A percentile compares a stretch with the other conserved stretches of the same genome.
Conservation (phyloP, 1,140 invertebrate species). For the Aethina tumida region DNA sequence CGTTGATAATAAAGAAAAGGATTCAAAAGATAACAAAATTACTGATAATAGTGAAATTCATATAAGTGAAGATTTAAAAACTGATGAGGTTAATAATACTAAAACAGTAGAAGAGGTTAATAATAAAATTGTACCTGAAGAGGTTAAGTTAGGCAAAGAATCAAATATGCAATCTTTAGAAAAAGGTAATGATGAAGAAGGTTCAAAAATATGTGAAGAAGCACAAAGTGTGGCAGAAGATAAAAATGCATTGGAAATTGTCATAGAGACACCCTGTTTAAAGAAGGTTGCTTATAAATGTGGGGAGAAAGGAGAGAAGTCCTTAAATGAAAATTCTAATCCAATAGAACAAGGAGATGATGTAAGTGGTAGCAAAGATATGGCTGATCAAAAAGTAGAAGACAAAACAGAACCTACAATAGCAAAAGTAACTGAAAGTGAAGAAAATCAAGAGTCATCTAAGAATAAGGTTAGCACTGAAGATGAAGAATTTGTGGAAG, state of each 20-base stretch:
- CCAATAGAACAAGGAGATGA: too few species aligned
- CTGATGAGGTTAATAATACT: background rate
- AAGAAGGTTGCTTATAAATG: slow-evolving; percentile 20
- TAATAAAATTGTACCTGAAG: background rate
- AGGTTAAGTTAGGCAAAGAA: slow-evolving; percentile 1
- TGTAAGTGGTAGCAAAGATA: background rate
- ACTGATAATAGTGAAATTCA: slow-evolving; percentile 8
- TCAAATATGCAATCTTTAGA: slow-evolving; percentile 5
- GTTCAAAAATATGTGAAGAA: background rate
- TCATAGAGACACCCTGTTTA: slow-evolving; percentile 15
- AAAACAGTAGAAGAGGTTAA: background rate
- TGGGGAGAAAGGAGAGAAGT: slow-evolving; percentile 6
- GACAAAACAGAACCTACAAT: slow-evolving; percentile 2
- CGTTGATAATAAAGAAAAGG: too few species aligned
- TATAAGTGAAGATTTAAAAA: slow-evolving; percentile 6
- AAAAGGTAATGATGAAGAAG: slow-evolving; percentile 6
- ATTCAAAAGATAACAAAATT: slow-evolving; percentile 10
- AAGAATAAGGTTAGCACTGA: background rate
- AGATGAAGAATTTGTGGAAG: slow-evolving; percentile 5
- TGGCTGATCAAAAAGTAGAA: slow-evolving; percentile 1
- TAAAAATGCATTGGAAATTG: slow-evolving; percentile 4
- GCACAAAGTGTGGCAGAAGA: slow-evolving; percentile 1
- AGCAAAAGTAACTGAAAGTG: background rate
- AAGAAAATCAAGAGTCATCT: background rate
- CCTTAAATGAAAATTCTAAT: too few species aligned